Base-by-base conservation (phyloP, 2,113 vertebrate genomes). In the Chaetodon trifascialis region DNA sequence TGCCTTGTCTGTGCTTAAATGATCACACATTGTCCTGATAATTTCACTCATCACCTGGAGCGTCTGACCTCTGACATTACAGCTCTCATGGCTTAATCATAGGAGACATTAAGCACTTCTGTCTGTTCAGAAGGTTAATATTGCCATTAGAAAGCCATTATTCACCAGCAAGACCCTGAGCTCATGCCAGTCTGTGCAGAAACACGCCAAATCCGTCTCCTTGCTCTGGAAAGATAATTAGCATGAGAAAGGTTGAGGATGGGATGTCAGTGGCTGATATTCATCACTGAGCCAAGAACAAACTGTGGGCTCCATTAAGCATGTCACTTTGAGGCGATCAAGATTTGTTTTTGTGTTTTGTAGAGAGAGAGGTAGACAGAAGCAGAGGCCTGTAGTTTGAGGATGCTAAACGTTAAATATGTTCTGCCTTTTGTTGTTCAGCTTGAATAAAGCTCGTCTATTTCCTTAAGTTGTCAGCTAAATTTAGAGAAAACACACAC, bases 111-210 rank as follows among this genome's bases (percentile, higher is more conserved):
- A 87, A 88, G 84, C 83, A 86, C 85, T 91, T 86, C 76, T 82
- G 70, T 76, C 86, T 67, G 72, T 79, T 84, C 90, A 79, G 79
- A 85, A 90, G 88, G 89, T 89, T 94, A 92, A 93, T 89, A 87
- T 91, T 87, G 84, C 86, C 83, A 90, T 93, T 92, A 90, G 74
- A 89, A 88, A 80, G 68, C 63, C 80, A 83, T 92, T 93, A 82
- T 89, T 93, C 90, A 80, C 83, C 77, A 51, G 62, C 21, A 56
- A 74, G 80, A 86, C 65, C 79, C 77, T 64, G 83, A 80, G 74
- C 82, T 79, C 74, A 23, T 56, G 79, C 66, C 67, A 66, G 73
- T 73, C 72, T 51, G 38, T 58, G 55, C 56, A 69, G 73, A 88
- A 84, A 78, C 77, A n/a, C 71, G 68, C 56, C 66, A 72, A 89